phyloP scores from a whole-genome alignment of 1,140 invertebrate genomes.

The Akabosia matsudoensis region DNA sequence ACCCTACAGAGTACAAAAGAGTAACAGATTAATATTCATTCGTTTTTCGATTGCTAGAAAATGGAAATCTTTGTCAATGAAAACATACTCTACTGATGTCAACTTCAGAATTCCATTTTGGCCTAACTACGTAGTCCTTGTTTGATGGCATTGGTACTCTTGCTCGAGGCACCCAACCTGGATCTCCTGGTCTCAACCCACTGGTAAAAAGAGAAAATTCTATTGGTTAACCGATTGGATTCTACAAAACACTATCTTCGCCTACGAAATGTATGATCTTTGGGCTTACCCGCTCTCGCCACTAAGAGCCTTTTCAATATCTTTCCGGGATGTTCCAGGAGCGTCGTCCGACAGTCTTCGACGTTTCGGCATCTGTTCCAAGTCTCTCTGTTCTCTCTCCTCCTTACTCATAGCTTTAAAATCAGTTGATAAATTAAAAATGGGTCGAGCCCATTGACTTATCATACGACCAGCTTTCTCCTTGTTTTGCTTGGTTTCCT shows the following conservation, averaged over 20 bases:
- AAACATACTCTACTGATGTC: slow-evolving; percentile 73
- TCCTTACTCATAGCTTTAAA: slow-evolving; percentile 84
- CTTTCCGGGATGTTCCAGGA: slow-evolving; percentile 43
- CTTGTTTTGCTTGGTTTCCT: slow-evolving; percentile 91
- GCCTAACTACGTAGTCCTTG: slow-evolving; percentile 93
- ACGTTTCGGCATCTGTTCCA: slow-evolving; percentile 77
- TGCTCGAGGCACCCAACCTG: slow-evolving; percentile 90
- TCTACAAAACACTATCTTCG: slow-evolving; percentile 27
- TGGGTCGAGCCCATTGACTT: slow-evolving; percentile 93
- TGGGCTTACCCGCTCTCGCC: slow-evolving; percentile 61
- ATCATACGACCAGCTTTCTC: slow-evolving; percentile 87
- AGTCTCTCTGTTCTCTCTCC: slow-evolving; percentile 84
- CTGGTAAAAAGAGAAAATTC: slow-evolving; percentile 40
- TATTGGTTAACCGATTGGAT: slow-evolving; percentile 11
- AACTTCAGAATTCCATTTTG: slow-evolving; percentile 82
- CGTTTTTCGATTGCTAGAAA: neutral
- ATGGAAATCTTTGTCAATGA: too few species aligned
- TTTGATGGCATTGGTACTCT: slow-evolving; percentile 91
- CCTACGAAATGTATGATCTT: slow-evolving; percentile 1
- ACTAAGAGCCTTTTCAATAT: slow-evolving; percentile 62
- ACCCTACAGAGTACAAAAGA: slow-evolving; percentile 56
- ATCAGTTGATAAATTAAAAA: slow-evolving; percentile 93
- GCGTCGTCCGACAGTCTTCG: slow-evolving; percentile 57
- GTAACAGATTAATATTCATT: slow-evolving; percentile 27
- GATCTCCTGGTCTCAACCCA: slow-evolving; percentile 80